Evolutionary conservation across 2,888 invertebrate genomes (phyloP).

Genomic region (Drosophila merina): DNA sequence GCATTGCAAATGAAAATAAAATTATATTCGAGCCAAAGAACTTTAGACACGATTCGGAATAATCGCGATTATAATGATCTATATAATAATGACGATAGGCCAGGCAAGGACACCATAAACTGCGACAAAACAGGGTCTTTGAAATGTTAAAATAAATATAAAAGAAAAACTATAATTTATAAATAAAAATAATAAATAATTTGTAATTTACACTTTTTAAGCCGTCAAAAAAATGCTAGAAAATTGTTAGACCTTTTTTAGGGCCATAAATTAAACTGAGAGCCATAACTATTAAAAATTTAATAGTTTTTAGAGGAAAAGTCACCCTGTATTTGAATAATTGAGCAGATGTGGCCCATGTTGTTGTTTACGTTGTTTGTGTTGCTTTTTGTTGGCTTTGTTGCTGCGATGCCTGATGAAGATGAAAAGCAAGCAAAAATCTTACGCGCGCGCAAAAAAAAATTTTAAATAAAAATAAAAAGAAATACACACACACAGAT

Average conservation of each 20-base stretch:
- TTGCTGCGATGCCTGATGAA: conserved; percentile 37
- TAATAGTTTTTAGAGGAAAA: background rate
- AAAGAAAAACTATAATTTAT: background rate
- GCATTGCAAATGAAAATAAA: conserved; percentile 45
- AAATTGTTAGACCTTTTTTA: too few relatives aligned
- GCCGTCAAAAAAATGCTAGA: too few relatives aligned
- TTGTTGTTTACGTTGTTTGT: conserved; percentile 56
- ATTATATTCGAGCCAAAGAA: conserved; percentile 48
- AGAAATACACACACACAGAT: conserved; percentile 16
- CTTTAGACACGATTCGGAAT: conserved; percentile 14
- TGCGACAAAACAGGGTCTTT: conserved; percentile 43
- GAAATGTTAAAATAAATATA: background rate
- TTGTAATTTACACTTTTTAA: too few relatives aligned
- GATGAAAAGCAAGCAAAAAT: conserved; percentile 66
- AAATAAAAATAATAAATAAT: background rate
- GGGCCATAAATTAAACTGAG: too few relatives aligned
- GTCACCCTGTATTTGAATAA: conserved; percentile 63
- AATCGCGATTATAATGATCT: conserved; percentile 24
- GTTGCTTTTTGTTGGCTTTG: background rate
- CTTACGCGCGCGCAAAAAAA: conserved; percentile 51
- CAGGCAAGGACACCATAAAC: conserved; percentile 54
- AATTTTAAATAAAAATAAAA: conserved; percentile 52
- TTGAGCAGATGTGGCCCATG: conserved; percentile 59
- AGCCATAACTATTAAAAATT: too few relatives aligned
- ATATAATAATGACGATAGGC: conserved; percentile 43